phyloP scores from a whole-genome alignment of 2,113 vertebrate genomes.

The Romanogobio albipinnatus region DNA sequence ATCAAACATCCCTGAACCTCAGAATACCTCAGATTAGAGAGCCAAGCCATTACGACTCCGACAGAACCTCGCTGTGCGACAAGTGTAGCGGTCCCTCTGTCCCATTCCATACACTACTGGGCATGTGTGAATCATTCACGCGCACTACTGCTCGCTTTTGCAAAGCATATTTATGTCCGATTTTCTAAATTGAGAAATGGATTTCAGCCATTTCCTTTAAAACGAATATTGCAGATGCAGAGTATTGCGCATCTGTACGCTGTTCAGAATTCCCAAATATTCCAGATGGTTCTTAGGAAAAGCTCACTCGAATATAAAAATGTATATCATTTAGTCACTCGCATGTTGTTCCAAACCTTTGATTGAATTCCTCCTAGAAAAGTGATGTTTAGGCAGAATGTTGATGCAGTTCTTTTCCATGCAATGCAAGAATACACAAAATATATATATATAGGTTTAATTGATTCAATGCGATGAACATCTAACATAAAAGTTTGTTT shows the following conservation, averaged over 20 bases:
- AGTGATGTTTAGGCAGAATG: too few relatives aligned
- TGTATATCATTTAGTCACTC: background rate
- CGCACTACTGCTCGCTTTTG: background rate
- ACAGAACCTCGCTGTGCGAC: background rate
- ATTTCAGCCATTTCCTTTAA: conserved; percentile 14
- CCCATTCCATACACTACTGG: conserved; percentile 35
- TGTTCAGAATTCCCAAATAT: background rate
- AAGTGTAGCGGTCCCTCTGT: background rate
- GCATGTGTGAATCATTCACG: background rate
- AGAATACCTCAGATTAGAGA: conserved; percentile 45
- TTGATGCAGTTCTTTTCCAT: too few relatives aligned
- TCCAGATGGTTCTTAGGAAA: conserved; percentile 10
- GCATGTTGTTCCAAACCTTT: background rate
- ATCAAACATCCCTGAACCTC: conserved; percentile 32
- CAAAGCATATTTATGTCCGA: background rate
- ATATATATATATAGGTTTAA: too few relatives aligned
- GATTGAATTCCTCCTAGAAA: background rate
- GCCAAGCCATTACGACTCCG: conserved; percentile 31
- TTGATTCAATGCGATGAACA: too few relatives aligned
- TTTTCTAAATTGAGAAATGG: background rate
- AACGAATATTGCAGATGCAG: background rate
- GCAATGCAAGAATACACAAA: too few relatives aligned
- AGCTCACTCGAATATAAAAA: conserved; percentile 5
- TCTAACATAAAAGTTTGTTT: too few relatives aligned
- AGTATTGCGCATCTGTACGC: background rate